Base-by-base conservation (phyloP, 2,797 vertebrate genomes). In the Gymnoscopelus braueri region DNA sequence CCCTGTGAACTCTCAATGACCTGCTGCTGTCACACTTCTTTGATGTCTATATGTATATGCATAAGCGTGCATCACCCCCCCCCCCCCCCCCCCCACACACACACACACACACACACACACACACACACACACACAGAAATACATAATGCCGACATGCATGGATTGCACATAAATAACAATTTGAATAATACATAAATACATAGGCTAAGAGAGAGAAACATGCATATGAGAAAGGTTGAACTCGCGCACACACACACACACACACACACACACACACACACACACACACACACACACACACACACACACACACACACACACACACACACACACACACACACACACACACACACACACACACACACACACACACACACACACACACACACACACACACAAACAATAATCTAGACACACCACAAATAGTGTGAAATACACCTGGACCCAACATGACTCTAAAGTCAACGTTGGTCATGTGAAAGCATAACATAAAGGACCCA, bases 1-100 rank as follows among this genome's bases (percentile, higher is more conserved):
- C 39, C 15, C 39, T 4, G 12, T 61, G 54, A 72, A 69, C 62
- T 65, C 5, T 59, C 14, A 0, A 2, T 58, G 65, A 68, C 72
- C 68, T 54, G 48, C 32, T 64, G 61, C 52, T 54, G 6, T 59
- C 14, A n/a, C 14, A 51, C 12, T 51, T 14, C 39, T 69, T 29
- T 53, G 49, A 39, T 1, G 24, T 60, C 12, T 6, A 44, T 19
- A 19, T 19, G 19, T 19, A 1, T 51, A 24, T 26, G 13, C 50
- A 51, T 51, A 51, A 13, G 5, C 7, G 12, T 51, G n/a, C 13
- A n/a, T 51, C 12, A 13, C 3, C 13, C 12, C 11, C 3, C 3
- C 49, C 47, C 2, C 32, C 60, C 12, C 39, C 23, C 52, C 0
- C 49, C 19, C 23, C 19, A n/a, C n/a, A 61, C 39, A 61, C 59